Evolutionary conservation across 2,797 vertebrate species (phyloP).

Genomic region (Darevskia mixta): DNA sequence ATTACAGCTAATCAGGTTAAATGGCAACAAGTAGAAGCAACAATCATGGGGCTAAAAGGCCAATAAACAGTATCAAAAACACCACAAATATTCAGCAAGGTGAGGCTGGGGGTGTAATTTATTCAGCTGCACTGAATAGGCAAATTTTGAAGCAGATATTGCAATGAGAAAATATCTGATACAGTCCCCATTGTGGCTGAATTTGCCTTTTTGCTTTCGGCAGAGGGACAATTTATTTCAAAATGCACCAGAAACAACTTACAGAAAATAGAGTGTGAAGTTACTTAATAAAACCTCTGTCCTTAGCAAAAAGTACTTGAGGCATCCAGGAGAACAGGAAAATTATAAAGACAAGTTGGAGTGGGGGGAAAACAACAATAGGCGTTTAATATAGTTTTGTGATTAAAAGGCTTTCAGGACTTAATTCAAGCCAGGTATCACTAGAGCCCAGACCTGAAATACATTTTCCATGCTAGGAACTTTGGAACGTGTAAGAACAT

Average conservation of each 20-base stretch:
- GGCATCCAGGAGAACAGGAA: neutral
- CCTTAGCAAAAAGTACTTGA: neutral
- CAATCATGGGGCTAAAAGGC: neutral
- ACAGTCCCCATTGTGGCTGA: neutral
- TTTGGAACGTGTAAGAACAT: neutral
- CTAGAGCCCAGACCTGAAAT: neutral
- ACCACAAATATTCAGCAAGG: neutral
- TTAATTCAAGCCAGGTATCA: neutral
- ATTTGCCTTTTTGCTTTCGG: neutral
- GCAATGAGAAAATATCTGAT: neutral
- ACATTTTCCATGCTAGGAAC: neutral
- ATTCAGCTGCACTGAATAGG: neutral
- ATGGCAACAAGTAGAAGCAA: neutral
- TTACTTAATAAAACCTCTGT: constrained; percentile 17
- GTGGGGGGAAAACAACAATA: neutral
- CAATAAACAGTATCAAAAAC: neutral
- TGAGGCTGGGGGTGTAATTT: neutral
- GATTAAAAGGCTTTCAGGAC: neutral
- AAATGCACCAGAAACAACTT: neutral
- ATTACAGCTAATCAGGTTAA: neutral
- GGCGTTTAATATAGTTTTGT: neutral
- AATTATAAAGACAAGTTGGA: neutral
- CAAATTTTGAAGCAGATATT: neutral
- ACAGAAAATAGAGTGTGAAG: neutral
- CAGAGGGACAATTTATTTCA: neutral